Base-by-base conservation (phyloP, 2,797 vertebrate species). In the Anabas testudineus region DNA sequence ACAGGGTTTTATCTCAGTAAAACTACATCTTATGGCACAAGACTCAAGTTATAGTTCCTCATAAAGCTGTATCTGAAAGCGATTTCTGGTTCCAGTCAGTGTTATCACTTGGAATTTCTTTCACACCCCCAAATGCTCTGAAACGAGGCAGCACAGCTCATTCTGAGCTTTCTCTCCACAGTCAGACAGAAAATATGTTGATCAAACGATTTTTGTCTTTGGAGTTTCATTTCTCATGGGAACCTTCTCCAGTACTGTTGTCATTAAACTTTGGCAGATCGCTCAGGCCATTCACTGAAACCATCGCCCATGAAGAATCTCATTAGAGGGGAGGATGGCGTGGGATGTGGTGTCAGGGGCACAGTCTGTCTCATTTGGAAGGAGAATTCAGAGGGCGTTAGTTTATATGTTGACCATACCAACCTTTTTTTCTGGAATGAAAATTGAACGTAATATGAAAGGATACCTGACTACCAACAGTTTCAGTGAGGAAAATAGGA, bases 221-320 rank as follows among this genome's bases (percentile, higher is more conserved):
- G 72, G 34, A 77, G 53, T 81, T 77, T 69, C 28, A 69, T 74
- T 84, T 87, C 74, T 84, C 87, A 87, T 88, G 89, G 89, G 86
- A 89, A 91, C 82, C 58, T 57, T 81, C 55, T 76, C 58, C 46
- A 41, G 48, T 61, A 1, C 54, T 83, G 65, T 81, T 80, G 67
- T 84, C 74, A 77, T 71, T 85, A 78, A 75, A 80, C 78, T 81
- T 81, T 90, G 88, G 85, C 88, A 87, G 68, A 70, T 72, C 71
- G 70, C 67, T 74, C 60, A 26, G 68, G 56, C 75, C 79, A 83
- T 91, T 91, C 83, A 87, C 45, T 71, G 80, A 42, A 91, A 67
- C 81, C 87, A 87, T 39, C 81, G 74, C 67, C 90, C 88, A 71
- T 91, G 87, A 92, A 86, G 77, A 88, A 90, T 87, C 83, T 90